Base-by-base conservation (phyloP, 2,888 invertebrate species). In the Macrophya alboannulata region DNA sequence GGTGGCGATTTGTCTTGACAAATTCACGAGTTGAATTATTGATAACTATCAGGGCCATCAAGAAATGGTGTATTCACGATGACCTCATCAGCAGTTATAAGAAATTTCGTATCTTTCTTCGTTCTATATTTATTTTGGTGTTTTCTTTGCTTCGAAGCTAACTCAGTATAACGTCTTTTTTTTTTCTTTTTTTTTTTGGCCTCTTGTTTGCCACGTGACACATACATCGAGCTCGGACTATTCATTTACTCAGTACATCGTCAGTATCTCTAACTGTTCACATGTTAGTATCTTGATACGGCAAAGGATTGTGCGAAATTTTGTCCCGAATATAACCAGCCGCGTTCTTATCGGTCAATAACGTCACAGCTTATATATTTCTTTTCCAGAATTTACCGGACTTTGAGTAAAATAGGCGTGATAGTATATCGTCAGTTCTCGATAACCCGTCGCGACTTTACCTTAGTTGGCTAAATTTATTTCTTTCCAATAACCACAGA, bases 391-490 rank as follows among this genome's bases (percentile, higher is more conserved):
- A 62, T 81, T 43, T 9, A n/a, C 43, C 40, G 12, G 21, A 40
- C 85, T 87, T 86, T 81, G 68, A 55, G 51, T 62, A 55, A 48
- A 68, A 45, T 62, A 21, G 59, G 40, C 45, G n/a, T 43, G 45
- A 55, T 40, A 15, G n/a, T 21, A 37, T 45, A 37, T 45, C 72
- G 83, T 87, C 87, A 88, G 87, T 88, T 65, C 85, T 86, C 72
- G 84, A 21, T 86, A 71, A 77, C 84, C 77, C 82, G 72, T 86
- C 86, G 86, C 86, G 85, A 87, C 43, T 86, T 84, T 85, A 86
- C 83, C 10, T 79, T 65, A 71, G 65, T 25, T 85, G n/a, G 72
- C 43, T n/a, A 17, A 62, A 51, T 71, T 77, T 55, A 45, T 72
- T 77, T 15, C 15, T 71, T 71, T 84, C 5, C 51, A 31, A 51